These are phyloP conservation scores for Temnothorax unifasciatus DNA, from an alignment of 2,888 invertebrate genomes.

Conservation along the genomic window DNA sequence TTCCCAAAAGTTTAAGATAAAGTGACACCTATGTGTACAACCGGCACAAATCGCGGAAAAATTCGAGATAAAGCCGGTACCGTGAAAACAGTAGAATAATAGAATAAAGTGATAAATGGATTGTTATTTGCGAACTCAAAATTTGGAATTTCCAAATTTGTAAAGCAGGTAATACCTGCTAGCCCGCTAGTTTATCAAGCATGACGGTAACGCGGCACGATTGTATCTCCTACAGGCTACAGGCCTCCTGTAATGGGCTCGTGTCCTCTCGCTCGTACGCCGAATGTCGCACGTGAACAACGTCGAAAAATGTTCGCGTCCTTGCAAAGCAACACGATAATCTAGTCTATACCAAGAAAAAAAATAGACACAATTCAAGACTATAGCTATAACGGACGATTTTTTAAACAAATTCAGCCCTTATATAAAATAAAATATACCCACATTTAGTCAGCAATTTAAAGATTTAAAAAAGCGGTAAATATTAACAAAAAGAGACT, in stretches of 20 bases:
- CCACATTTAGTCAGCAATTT: background rate
- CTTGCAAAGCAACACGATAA: constrained; percentile 20
- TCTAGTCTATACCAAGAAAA: background rate
- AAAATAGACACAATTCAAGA: background rate
- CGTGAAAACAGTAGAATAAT: too few relatives aligned
- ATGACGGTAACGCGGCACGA: constrained; percentile 75
- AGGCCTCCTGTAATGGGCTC: constrained; percentile 69
- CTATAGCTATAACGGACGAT: background rate
- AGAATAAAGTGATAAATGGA: too few relatives aligned
- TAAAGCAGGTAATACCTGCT: too few relatives aligned
- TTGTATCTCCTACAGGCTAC: constrained; percentile 70
- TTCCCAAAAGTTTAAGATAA: too few relatives aligned
- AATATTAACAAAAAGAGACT: background rate
- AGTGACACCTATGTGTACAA: too few relatives aligned
- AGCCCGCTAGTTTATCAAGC: constrained; percentile 73
- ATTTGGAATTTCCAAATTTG: too few relatives aligned
- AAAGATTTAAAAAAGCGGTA: background rate
- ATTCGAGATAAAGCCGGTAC: too few relatives aligned
- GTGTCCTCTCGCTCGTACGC: constrained; percentile 38
- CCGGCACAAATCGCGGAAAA: too few relatives aligned
- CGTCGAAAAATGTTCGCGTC: constrained; percentile 61
- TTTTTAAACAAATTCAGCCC: background rate
- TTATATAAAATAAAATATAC: background rate
- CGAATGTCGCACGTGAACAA: constrained; percentile 56
- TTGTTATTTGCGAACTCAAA: too few relatives aligned